phyloP scores from a whole-genome alignment of 1,140 invertebrate species.

The Asobara japonica region DNA sequence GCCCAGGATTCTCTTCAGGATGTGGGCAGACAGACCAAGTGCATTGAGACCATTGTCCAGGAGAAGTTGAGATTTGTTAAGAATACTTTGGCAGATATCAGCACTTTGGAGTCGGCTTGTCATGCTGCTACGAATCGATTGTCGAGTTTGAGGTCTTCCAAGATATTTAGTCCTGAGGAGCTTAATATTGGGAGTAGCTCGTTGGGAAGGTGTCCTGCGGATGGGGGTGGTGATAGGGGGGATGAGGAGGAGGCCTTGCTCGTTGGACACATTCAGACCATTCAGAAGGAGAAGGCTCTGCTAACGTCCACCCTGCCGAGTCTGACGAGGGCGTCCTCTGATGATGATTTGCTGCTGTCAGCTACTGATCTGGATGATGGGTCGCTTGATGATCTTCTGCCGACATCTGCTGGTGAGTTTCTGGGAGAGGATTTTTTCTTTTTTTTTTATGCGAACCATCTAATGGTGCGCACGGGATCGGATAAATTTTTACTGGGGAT shows the following conservation, averaged over 20 bases:
- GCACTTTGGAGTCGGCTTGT: slow-evolving; percentile 84
- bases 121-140: slow-evolving; percentile 80
- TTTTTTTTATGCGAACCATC: too few species aligned
- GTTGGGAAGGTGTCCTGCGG: slow-evolving; percentile 47
- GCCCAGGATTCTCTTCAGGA: slow-evolving; percentile 90
- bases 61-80: slow-evolving; percentile 81
- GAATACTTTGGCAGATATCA: slow-evolving; percentile 86
- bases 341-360: slow-evolving; percentile 83
- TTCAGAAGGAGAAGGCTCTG: slow-evolving; percentile 83
- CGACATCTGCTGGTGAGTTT: slow-evolving; percentile 58
- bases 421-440: slow-evolving; percentile 38
- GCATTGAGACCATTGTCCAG: slow-evolving; percentile 88
- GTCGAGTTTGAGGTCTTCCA: slow-evolving; percentile 78
- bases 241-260: slow-evolving; percentile 77
- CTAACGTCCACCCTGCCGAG: slow-evolving; percentile 83
- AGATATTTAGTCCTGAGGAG: slow-evolving; percentile 76
- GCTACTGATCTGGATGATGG: slow-evolving; percentile 77
- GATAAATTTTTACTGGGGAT: too few species aligned
- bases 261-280: slow-evolving; percentile 78
- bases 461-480: too few species aligned
- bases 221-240: slow-evolving; percentile 57
- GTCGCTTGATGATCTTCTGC: slow-evolving; percentile 72
- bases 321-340: slow-evolving; percentile 80
- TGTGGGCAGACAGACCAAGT: slow-evolving; percentile 82
- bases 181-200: slow-evolving; percentile 61